Conservation (phyloP, 2,113 vertebrate species). For the Leptodactylus fuscus region DNA sequence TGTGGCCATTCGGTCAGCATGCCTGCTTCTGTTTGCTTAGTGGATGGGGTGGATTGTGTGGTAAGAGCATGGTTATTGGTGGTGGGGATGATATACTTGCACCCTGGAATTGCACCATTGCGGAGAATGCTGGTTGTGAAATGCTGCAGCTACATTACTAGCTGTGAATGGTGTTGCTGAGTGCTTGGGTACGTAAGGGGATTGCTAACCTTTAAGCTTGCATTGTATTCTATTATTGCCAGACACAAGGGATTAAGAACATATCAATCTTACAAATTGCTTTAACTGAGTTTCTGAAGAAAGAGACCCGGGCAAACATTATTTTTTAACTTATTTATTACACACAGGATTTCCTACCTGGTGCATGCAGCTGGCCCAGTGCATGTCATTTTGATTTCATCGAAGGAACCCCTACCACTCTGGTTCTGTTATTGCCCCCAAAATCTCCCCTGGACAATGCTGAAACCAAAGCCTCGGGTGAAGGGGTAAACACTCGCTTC, state of each 20-base stretch:
- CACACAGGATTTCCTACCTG: constrained; percentile 33
- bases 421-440: not conserved
- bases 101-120: not conserved
- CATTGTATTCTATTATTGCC: not conserved
- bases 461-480: constrained; percentile 58
- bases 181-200: not conserved
- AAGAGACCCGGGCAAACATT: constrained; percentile 14
- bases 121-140: not conserved
- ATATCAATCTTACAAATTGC: not conserved
- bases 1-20: not conserved
- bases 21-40: not conserved
- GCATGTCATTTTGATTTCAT: constrained; percentile 29
- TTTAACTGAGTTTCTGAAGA: constrained; percentile 17
- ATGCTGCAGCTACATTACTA: not conserved
- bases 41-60: not conserved
- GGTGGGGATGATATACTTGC: not conserved
- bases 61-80: not conserved
- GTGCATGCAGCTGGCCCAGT: constrained; percentile 44
- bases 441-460: constrained; percentile 45
- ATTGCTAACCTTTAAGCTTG: constrained; percentile 1
- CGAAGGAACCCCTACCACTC: not conserved
- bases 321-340: constrained; percentile 28
- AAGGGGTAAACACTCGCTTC: constrained; percentile 52
- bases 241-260: not conserved
- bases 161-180: not conserved